Base-by-base conservation (phyloP, 2,888 invertebrate genomes). In the Caenorhabditis angaria region DNA sequence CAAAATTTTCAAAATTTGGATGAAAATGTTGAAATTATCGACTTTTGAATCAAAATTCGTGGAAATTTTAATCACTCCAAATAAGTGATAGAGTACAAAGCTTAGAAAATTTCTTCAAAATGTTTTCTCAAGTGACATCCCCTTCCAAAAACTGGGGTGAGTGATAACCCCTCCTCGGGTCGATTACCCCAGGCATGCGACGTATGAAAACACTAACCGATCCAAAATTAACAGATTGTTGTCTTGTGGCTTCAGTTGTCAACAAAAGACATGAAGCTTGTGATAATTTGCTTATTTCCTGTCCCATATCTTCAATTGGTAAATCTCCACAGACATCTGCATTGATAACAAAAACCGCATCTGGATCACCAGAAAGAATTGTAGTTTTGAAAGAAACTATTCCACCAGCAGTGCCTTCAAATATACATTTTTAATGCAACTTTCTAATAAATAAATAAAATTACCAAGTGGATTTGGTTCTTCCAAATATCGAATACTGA, bases 291-390 rank as follows among this genome's bases (percentile, higher is more conserved):
- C 65, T 56, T 4, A 72, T 32, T 50, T 61, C 57, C 4, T 29
- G 64, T 0, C 57, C 91, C 88, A 99, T 91, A 76, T 94, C 93
- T 77, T 91, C 90, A 18, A 84, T 78, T 0, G 96, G 95, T 88
- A 99, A 96, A 89, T 99, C 95, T 0, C 95, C 94, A 88, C 97
- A 97, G 0, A 97, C 95, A 89, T 97, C 97, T 0, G 97, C 96
- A 87, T 99, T 99, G 84, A 99, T 91, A 5, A 99, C 91, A 88
- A 97, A 96, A 89, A 97, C 65, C 2, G 77, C 76, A 53, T 78
- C 72, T 2, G 83, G 80, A 41, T 66, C 54, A 18, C 82, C 80
- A 57, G 67, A 70, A 14, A 83, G 65, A 20, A 85, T 64, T 55
- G 96, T 95, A 88, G 97, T 97, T 32, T 97, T 91, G 88, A 97